Percentiles rank a stretch among this genome's conserved stretches.
phyloP scores from a whole-genome alignment of 2,113 vertebrate genomes.

The Zosterops hypoxanthus region DNA sequence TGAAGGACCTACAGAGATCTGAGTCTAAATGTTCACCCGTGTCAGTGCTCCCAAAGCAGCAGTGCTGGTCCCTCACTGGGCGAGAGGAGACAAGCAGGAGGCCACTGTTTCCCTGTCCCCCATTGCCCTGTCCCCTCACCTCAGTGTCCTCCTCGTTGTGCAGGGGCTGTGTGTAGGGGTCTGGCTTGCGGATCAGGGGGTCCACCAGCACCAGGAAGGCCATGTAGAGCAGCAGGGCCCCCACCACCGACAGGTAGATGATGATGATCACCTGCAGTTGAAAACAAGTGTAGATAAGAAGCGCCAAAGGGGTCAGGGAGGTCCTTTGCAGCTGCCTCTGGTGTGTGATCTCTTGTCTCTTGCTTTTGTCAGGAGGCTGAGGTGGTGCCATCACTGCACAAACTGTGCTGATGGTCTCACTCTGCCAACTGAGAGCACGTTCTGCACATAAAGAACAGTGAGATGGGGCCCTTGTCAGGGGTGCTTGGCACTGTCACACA shows the following conservation, averaged over 20 bases:
- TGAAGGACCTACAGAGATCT: background rate
- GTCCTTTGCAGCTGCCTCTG: background rate
- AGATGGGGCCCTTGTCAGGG: background rate
- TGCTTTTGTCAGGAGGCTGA: background rate
- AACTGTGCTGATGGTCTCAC: background rate
- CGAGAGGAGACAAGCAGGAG: background rate
- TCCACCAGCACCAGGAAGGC: conserved; percentile 93
- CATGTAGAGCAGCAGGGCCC: conserved; percentile 93
- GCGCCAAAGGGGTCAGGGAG: background rate
- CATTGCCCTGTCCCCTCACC: conserved; percentile 67
- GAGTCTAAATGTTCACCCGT: background rate
- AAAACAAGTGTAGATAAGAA: background rate
- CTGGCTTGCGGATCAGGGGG: conserved; percentile 91
- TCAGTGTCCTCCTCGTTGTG: conserved; percentile 91
- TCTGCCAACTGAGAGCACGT: background rate
- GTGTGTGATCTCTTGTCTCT: background rate
- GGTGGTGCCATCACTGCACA: background rate
- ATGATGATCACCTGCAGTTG: conserved; percentile 88
- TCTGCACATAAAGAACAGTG: background rate
- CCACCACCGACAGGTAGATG: conserved; percentile 91
- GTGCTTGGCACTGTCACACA: background rate
- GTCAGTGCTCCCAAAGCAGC: background rate
- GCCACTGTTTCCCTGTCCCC: background rate
- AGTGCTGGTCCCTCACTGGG: background rate
- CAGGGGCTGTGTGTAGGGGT: conserved; percentile 87